Evolutionary conservation across 2,797 vertebrate genomes (phyloP).

Genomic region (Sitta carolinensis): DNA sequence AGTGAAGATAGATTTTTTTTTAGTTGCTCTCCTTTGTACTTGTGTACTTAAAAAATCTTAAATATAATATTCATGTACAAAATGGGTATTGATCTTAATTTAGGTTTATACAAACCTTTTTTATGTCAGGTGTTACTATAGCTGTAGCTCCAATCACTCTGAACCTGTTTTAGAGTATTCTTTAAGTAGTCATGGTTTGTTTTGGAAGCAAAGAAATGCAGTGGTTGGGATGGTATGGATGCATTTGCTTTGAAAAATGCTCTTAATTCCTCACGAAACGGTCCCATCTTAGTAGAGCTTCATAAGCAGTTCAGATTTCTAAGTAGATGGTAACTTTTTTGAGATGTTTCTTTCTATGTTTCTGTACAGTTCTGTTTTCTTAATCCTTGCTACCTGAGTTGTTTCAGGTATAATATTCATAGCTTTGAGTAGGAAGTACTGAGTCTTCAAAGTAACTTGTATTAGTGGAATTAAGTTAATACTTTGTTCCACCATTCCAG

Average conservation of each 20-base stretch:
- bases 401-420: not conserved
- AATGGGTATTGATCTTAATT: not conserved
- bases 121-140: not conserved
- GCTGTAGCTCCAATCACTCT: not conserved
- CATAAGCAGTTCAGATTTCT: not conserved
- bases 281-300: not conserved
- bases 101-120: not conserved
- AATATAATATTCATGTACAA: not conserved
- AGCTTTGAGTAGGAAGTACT: not conserved
- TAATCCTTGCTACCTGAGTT: not conserved
- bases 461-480: not conserved
- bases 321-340: not conserved
- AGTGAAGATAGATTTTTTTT: not conserved
- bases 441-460: not conserved
- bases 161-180: not conserved
- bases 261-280: not conserved
- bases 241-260: not conserved
- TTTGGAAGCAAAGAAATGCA: not conserved
- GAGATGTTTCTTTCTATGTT: not conserved
- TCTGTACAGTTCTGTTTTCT: not conserved
- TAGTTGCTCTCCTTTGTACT: not conserved
- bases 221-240: not conserved
- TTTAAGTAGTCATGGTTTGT: not conserved
- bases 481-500: not conserved
- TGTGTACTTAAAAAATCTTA: not conserved